Percentiles rank a stretch among this genome's conserved stretches.
Conservation (phyloP, 2,888 invertebrate genomes). For the Tipula vernalis region DNA sequence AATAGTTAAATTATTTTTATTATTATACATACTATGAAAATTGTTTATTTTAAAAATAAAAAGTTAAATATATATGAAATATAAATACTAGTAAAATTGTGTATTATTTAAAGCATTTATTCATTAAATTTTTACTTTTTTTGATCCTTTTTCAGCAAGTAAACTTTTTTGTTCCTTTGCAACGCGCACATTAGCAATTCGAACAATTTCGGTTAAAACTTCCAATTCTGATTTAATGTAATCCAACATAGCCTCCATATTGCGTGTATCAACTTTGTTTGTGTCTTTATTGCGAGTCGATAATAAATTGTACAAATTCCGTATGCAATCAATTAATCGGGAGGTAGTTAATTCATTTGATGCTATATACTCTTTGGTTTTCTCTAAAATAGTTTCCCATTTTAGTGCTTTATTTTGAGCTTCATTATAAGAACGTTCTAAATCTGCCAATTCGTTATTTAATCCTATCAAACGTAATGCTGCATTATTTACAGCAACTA, state of each 20-base stretch:
- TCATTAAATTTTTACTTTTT: background rate
- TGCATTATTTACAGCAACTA: slow-evolving; percentile 30
- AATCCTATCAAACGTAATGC: slow-evolving; percentile 29
- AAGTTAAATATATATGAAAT: background rate
- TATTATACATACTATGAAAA: background rate
- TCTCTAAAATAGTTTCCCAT: slow-evolving; percentile 30
- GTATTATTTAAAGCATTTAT: background rate
- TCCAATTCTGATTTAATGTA: slow-evolving; percentile 30
- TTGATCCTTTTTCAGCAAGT: slow-evolving; percentile 5
- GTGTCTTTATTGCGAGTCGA: slow-evolving; percentile 25
- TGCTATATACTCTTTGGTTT: slow-evolving; percentile 25
- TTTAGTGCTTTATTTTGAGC: slow-evolving; percentile 25
- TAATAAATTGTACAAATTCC: slow-evolving; percentile 26
- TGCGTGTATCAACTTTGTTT: slow-evolving; percentile 13
- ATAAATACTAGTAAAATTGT: background rate
- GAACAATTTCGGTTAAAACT: slow-evolving; percentile 23
- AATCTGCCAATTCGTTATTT: slow-evolving; percentile 28
- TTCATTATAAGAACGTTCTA: slow-evolving; percentile 29
- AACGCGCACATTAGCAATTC: background rate
- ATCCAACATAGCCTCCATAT: slow-evolving; percentile 25
- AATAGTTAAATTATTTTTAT: background rate
- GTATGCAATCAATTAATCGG: slow-evolving; percentile 28
- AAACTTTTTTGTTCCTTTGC: slow-evolving; percentile 9
- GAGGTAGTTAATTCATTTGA: slow-evolving; percentile 25
- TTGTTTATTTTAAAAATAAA: background rate